Evolutionary conservation across 2,888 invertebrate genomes (phyloP).

Genomic region (Acrobasis consociella): DNA sequence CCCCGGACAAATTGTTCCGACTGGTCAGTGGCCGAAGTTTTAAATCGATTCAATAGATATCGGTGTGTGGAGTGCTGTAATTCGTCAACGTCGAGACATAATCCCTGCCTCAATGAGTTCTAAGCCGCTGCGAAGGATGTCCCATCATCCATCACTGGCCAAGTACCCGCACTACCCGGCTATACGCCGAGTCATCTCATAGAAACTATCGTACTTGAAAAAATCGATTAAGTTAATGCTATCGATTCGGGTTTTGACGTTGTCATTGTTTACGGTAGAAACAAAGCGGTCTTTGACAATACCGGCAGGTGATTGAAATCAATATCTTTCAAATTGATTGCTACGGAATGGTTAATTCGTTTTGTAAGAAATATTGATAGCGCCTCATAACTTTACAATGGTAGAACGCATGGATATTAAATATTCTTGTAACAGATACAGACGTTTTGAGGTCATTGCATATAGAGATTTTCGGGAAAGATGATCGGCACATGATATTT

Average conservation of each 20-base stretch:
- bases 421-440: too few relatives aligned
- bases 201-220: conserved; percentile 49
- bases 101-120: conserved; percentile 76
- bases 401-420: too few relatives aligned
- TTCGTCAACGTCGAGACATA: conserved; percentile 78
- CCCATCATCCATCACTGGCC: conserved; percentile 71
- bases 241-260: conserved; percentile 31
- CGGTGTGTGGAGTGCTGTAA: conserved; percentile 68
- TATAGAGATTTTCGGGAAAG: too few relatives aligned
- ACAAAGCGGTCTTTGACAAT: conserved; percentile 18
- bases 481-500: too few relatives aligned
- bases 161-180: conserved; percentile 48
- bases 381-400: too few relatives aligned
- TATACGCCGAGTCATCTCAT: conserved; percentile 53
- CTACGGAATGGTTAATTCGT: background rate
- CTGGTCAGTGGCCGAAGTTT: conserved; percentile 57
- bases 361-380: background rate
- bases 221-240: conserved; percentile 47
- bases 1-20: conserved; percentile 45
- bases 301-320: conserved; percentile 40
- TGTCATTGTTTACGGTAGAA: conserved; percentile 24
- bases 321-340: conserved; percentile 35
- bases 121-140: conserved; percentile 69
- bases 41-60: conserved; percentile 76
- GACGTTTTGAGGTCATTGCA: too few relatives aligned